Conservation (phyloP, 2,113 vertebrate species). For the Poicephalus meyeri region DNA sequence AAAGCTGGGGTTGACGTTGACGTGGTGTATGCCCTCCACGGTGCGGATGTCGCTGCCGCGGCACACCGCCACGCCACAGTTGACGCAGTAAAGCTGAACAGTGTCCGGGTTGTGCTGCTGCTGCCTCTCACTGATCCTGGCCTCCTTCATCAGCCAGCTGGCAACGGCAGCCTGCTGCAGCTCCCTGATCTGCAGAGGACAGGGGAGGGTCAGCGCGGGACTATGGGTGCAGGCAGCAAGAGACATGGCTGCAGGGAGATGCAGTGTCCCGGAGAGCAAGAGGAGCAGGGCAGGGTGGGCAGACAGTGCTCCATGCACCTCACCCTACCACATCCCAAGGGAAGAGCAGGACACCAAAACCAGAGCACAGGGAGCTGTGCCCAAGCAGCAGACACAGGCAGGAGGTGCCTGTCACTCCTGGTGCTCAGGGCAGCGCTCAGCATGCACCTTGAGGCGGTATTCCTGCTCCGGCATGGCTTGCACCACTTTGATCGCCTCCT, state of each 20-base stretch:
- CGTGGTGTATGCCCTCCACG: constrained; percentile 81
- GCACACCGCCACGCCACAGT: constrained; percentile 77
- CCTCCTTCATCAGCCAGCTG: constrained; percentile 26
- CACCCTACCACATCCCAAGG: background rate
- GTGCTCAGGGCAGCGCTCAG: background rate
- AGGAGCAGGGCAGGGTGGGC: background rate
- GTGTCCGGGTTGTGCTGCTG: constrained; percentile 5
- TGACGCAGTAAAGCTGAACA: constrained; percentile 78
- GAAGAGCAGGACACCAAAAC: background rate
- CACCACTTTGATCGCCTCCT: constrained; percentile 74
- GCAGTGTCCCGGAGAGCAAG: accelerated
- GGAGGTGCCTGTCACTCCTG: background rate
- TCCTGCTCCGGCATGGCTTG: constrained; percentile 76
- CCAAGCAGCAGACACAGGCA: background rate
- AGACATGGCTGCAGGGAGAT: accelerated
- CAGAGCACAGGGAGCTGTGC: background rate
- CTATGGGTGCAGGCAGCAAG: background rate
- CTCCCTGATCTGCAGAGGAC: constrained; percentile 72
- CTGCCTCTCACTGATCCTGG: background rate
- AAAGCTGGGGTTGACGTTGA: constrained; percentile 86
- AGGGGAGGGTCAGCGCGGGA: background rate
- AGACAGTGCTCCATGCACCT: accelerated
- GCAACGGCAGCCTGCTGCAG: constrained; percentile 70
- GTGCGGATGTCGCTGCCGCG: constrained; percentile 80
- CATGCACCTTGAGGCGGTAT: constrained; percentile 69